Percentiles rank a stretch among this genome's conserved stretches.
Evolutionary conservation across 2,888 invertebrate genomes (phyloP).

Genomic region (Cerceris rybyensis): DNA sequence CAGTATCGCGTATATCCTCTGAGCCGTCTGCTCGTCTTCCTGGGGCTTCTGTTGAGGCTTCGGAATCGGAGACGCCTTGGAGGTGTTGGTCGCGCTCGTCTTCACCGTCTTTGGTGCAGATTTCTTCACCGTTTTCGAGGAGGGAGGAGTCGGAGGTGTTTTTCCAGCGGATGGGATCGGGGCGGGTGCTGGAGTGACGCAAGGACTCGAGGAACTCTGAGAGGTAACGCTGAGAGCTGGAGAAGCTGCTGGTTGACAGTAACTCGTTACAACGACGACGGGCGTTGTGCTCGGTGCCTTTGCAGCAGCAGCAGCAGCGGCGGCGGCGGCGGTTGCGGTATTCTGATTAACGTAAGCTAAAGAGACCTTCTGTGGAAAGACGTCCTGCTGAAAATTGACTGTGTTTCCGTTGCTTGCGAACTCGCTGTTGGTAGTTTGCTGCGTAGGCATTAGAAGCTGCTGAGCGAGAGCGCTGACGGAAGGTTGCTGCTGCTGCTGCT

Average conservation of each 20-base stretch:
- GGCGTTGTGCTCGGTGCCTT: slow-evolving; percentile 82
- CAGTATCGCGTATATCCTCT: slow-evolving; percentile 90
- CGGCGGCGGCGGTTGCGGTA: slow-evolving; percentile 49
- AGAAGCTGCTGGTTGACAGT: slow-evolving; percentile 83
- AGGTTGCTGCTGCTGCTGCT: slow-evolving; percentile 66
- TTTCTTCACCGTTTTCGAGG: slow-evolving; percentile 80
- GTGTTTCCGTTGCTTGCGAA: slow-evolving; percentile 72
- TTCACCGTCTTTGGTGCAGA: slow-evolving; percentile 84
- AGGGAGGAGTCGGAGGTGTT: slow-evolving; percentile 80
- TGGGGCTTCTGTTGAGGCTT: slow-evolving; percentile 89
- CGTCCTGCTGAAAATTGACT: slow-evolving; percentile 72
- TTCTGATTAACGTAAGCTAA: slow-evolving; percentile 83
- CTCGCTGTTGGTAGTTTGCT: slow-evolving; percentile 60
- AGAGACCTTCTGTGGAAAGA: slow-evolving; percentile 82
- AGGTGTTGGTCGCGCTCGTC: slow-evolving; percentile 84
- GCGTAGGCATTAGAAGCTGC: slow-evolving; percentile 75
- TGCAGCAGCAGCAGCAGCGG: slow-evolving; percentile 66
- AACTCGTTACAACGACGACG: slow-evolving; percentile 85
- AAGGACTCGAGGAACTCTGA: slow-evolving; percentile 84
- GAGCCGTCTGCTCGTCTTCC: slow-evolving; percentile 91
- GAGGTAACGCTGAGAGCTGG: slow-evolving; percentile 84
- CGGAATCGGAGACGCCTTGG: slow-evolving; percentile 87
- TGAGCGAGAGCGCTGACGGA: slow-evolving; percentile 73
- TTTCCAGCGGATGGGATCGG: slow-evolving; percentile 81
- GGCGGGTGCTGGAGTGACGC: slow-evolving; percentile 84